Percentiles rank a stretch among this genome's conserved stretches.
These are phyloP conservation scores for Manacus vitellinus DNA, from an alignment of 2,113 vertebrate genomes.

Conservation along the genomic window DNA sequence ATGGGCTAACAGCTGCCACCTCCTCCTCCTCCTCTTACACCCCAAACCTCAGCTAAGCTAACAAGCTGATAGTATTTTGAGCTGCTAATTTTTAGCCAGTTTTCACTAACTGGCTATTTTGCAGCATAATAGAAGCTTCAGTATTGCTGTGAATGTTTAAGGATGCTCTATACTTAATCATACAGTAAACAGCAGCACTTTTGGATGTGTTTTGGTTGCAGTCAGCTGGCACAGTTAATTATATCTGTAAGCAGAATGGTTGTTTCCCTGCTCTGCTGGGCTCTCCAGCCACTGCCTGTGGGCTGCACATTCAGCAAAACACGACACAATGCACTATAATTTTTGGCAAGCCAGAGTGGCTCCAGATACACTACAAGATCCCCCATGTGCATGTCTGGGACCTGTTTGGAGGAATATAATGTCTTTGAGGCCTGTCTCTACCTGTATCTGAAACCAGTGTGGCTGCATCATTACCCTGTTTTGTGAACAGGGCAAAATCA, in stretches of 20 bases:
- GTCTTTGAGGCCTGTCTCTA: neutral
- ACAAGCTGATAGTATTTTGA: neutral
- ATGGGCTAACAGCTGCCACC: neutral
- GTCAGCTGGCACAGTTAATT: neutral
- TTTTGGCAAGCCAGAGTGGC: neutral
- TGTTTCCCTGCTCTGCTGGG: neutral
- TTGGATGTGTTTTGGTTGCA: neutral
- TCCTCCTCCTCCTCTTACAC: neutral
- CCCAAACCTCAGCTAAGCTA: neutral
- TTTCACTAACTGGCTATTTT: neutral
- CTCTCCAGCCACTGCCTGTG: neutral
- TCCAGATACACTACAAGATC: neutral
- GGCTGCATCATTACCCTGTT: neutral
- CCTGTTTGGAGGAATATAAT: neutral
- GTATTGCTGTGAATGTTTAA: neutral
- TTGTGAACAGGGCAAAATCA: neutral
- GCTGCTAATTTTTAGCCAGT: neutral
- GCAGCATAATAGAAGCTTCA: neutral
- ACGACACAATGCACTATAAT: accelerated
- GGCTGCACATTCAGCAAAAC: neutral
- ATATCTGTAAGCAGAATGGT: neutral
- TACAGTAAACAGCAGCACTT: neutral
- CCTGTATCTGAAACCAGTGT: neutral
- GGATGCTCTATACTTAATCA: neutral
- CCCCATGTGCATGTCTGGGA: neutral